Conservation (phyloP, 2,797 vertebrate species). For the Semotilus atromaculatus region DNA sequence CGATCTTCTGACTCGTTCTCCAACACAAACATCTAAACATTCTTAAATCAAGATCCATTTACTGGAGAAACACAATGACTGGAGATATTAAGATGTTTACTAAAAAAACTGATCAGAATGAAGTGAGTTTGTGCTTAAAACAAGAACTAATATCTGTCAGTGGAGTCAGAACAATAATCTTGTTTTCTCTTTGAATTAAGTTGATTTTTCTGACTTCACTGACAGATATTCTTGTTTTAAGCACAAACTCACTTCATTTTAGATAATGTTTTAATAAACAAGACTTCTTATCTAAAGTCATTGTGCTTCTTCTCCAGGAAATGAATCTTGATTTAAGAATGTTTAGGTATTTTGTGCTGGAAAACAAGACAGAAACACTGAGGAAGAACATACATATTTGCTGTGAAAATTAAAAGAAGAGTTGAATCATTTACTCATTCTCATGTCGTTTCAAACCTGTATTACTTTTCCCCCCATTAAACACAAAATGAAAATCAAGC, state of each 20-base stretch:
- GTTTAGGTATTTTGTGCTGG: background rate
- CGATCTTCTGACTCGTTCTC: background rate
- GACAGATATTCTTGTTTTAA: background rate
- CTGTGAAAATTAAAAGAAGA: background rate
- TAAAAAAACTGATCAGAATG: fast-evolving
- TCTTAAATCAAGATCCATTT: no score
- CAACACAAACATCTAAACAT: background rate
- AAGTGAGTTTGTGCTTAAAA: background rate
- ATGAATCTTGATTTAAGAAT: background rate
- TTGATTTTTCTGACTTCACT: no score
- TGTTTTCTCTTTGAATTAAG: no score
- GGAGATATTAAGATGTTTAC: background rate
- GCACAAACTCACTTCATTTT: no score
- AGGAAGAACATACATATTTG: background rate
- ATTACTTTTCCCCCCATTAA: background rate
- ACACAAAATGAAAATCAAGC: background rate
- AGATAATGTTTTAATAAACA: no score
- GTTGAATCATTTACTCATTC: background rate
- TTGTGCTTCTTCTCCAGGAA: no score
- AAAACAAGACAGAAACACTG: background rate
- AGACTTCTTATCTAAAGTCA: no score
- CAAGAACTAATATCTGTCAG: background rate
- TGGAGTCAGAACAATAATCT: background rate
- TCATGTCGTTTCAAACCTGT: background rate
- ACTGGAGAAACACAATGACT: background rate